Base-by-base conservation (phyloP, 2,113 vertebrate genomes). In the Taurulus bubalis region DNA sequence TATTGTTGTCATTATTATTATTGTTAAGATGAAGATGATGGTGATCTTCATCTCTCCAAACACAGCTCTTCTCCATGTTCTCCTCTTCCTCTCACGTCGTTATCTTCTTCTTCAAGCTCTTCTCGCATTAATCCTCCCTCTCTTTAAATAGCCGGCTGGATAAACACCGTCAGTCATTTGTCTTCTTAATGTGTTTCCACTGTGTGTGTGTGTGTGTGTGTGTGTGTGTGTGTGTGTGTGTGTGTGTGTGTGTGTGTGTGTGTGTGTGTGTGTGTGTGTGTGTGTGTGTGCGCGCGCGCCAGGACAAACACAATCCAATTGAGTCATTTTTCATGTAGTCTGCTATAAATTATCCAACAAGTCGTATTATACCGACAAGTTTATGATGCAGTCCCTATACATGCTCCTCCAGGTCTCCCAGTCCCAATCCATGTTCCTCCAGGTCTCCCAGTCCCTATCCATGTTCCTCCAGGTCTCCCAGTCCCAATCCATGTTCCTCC, bases 151-250 rank as follows among this genome's bases (percentile, higher is more conserved):
- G 62, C 51, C 55, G 15, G 70, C 77, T 79, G 53, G 71, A 84
- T 90, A 90, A 89, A 89, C 87, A 90, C 36, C 45, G 20, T 58
- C 74, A 76, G 73, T n/a, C 71, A 85, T 89, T 80, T 64, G 74
- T 89, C 85, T 82, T 85, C 59, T 36, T 83, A 72, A 85, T 82
- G 79, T 78, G 68, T 88, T 80, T 86, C 71, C 78, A 75, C 45
- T 69, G 28, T 15, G 18, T 24, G 42, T 45, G 55, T 63, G 76
- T 42, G 66, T 42, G 32, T 67, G 59, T 60, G 56, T 28, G 10
- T 79, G 53, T 28, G 40, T 28, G 12, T 45, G 34, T 70, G 60
- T 22, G 53, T 36, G 60, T 49, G 70, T 53, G 68, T 40, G 68
- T 56, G 55, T 83, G 55, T 55, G 58, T 32, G 10, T 85, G 60